Base-by-base conservation (phyloP, 2,888 invertebrate species). In the Horisme vitalbata region DNA sequence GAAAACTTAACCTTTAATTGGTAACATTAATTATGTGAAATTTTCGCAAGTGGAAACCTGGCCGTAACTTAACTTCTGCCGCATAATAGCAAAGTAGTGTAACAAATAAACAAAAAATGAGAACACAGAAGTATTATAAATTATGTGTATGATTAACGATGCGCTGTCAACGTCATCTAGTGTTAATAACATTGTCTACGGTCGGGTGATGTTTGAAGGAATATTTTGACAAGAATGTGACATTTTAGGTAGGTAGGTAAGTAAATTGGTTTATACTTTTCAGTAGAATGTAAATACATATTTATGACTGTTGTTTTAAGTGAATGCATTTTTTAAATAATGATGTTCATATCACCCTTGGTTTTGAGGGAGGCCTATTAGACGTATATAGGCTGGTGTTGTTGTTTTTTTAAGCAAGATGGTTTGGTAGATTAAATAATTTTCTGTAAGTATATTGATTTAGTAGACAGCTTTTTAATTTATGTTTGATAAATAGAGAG, bases 71-170 rank as follows among this genome's bases (percentile, higher is more conserved):
- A 7, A 30, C 30, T 8, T 41, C 37, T 34, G 43, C 39, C 38
- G 21, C 18, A 28, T 18, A 30, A 8, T 21, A 32, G 32, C 35
- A 41, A 35, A 39, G 13, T 49, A 44, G 12, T 13, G 23, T 41
- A 49, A 23, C 27, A 41, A 15, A 36, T 15, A 37, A 35, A 50
- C 32, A 41, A 46, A 35, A 45, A 48, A 37, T 9, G 49, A 45
- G 45, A 41, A 32, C 34, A 26, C 31, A 38, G 34, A 41, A 47
- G 32, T 35, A 32, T 62, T 61, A 61, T 68, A 71, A 73, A 74
- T 75, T 71, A 67, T 56, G 58, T 30, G 43, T 51, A 61, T 76
- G 75, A 77, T 75, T 57, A 69, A 77, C 60, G 73, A 68, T 49
- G 49, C 15, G 53, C 41, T 66, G 67, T 75, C 74, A 65, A 47